Conservation (phyloP, 2,113 vertebrate species). For the Hippopotamus amphibius region DNA sequence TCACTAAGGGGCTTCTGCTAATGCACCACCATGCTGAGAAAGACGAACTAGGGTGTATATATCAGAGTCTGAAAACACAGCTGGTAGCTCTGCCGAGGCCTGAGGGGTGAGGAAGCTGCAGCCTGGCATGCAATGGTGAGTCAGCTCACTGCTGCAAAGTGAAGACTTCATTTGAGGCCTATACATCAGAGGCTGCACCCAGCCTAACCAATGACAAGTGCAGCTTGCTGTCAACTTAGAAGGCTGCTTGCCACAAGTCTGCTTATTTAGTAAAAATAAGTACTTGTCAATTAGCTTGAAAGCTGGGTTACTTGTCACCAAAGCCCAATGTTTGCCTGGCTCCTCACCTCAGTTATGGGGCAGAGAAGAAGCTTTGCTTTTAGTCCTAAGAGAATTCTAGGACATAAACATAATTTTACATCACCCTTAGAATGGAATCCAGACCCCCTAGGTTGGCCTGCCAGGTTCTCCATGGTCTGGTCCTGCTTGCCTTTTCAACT, state of each 20-base stretch:
- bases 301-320: neutral
- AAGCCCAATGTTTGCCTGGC: neutral
- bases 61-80: neutral
- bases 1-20: neutral
- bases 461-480: neutral
- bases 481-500: neutral
- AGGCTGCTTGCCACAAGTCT: neutral
- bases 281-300: neutral
- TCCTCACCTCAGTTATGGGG: neutral
- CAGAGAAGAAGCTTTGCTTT: neutral
- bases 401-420: neutral
- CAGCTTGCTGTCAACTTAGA: neutral
- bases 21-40: neutral
- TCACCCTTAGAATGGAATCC: neutral
- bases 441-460: too few relatives aligned
- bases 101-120: neutral
- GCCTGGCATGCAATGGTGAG: fast-evolving
- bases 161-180: neutral
- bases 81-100: fast-evolving
- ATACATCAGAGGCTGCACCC: neutral
- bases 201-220: neutral
- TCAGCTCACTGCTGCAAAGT: neutral
- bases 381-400: neutral
- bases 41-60: neutral
- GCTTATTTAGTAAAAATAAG: neutral